Evolutionary conservation across 37 sponge, comb jelly and placozoan species (phyloP), one percentile per base, ranked within the genome.

Genomic region (Chondrosia reniformis): DNA sequence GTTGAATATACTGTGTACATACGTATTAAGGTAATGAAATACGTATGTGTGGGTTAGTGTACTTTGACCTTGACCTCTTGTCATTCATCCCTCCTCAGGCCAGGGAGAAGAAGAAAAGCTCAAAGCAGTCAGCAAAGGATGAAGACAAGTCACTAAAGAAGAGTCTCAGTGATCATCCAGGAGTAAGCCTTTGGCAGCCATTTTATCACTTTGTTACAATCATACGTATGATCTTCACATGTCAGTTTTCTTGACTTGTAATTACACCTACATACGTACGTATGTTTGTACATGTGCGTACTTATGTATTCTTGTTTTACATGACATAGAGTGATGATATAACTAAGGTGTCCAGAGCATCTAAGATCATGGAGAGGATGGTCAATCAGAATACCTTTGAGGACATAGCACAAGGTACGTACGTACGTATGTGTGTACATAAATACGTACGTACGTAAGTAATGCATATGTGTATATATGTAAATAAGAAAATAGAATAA

Each of bases 381-480:
- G 91, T 98, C 37, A 98, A 98, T 67, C 99, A 98, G 85, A 98
- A 98, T 64, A 98, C 90, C 0, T 95, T 84, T 86, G 95, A 98
- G 75, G 99, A 95, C 0, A 92, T 98, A 42, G 90, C 95, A 9
- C 95, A 98, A 88, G 94, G 89, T 92, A 44, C 10, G 61, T 77
- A 41, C n/a, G 77, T 77, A 62, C 58, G 77, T 55, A 25, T 77
- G 77, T 77, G 61, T 77, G 61, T 63, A 63, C 33, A 12, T 63
- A 63, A 10, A 17, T 63, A 31, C 66, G 33, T 63, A 63, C 33
- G 13, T 24, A 63, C 52, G 15, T 49, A 49, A 15, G 52, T 49
- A 49, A 10, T 19, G 10, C 10, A 10, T 49, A 15, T 49, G 15
- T 15, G 52, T 49, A 49, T 15, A 49, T 15, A 19, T 49, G 15